Conservation (phyloP, 2,797 vertebrate genomes). For the Limosa lapponica region DNA sequence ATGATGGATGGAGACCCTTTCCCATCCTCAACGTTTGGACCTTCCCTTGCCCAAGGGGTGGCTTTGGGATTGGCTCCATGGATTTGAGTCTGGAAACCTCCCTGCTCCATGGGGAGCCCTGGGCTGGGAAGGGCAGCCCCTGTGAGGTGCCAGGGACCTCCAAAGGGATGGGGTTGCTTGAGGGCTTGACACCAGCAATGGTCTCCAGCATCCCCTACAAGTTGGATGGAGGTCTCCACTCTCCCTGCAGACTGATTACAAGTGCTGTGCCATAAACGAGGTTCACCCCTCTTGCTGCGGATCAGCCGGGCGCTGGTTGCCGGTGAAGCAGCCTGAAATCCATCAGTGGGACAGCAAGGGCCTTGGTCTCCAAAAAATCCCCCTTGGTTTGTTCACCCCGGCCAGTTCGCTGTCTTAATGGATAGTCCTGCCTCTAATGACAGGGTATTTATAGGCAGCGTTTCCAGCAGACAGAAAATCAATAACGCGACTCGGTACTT, state of each 20-base stretch:
- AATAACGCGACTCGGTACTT: rapidly evolving
- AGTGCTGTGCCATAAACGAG: not conserved
- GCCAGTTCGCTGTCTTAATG: not conserved
- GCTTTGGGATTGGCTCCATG: not conserved
- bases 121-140: not conserved
- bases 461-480: not conserved
- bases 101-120: not conserved
- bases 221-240: not conserved
- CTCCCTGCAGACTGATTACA: not conserved
- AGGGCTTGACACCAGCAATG: not conserved
- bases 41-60: rapidly evolving
- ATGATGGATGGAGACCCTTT: not conserved
- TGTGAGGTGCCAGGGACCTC: too few species aligned
- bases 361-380: not conserved
- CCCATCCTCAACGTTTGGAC: rapidly evolving
- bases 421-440: not conserved
- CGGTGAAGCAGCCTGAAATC: not conserved
- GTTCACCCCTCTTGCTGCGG: rapidly evolving
- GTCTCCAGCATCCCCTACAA: not conserved
- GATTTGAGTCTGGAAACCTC: not conserved
- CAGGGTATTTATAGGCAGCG: not conserved
- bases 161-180: not conserved
- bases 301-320: rapidly evolving
- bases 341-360: not conserved
- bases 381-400: rapidly evolving